Evolutionary conservation across 1,140 invertebrate species (phyloP).

Genomic region (Thaumatotibia leucotreta): DNA sequence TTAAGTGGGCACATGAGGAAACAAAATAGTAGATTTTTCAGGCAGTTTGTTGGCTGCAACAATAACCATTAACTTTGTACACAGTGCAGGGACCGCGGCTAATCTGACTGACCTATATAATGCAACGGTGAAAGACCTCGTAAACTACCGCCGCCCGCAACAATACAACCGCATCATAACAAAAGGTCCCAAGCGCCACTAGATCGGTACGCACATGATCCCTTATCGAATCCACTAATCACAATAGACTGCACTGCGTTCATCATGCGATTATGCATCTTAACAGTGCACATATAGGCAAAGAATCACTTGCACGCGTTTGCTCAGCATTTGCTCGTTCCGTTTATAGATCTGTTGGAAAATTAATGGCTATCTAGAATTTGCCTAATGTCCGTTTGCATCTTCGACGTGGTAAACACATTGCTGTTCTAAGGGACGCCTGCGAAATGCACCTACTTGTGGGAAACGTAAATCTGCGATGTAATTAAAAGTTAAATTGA

Average conservation of each 20-base stretch:
- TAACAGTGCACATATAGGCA: neutral
- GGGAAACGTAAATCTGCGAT: too few species aligned
- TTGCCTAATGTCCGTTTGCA: neutral
- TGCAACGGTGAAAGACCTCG: constrained; percentile 71
- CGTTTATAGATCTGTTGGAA: constrained; percentile 4
- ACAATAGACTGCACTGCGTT: constrained; percentile 6
- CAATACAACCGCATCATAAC: constrained; percentile 29
- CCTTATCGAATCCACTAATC: neutral
- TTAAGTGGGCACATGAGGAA: neutral
- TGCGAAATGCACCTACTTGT: too few species aligned
- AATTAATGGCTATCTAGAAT: constrained; percentile 8
- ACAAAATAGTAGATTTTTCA: too few species aligned
- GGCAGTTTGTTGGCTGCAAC: neutral
- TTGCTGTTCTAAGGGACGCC: too few species aligned
- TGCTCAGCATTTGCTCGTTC: neutral
- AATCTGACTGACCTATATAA: constrained; percentile 74
- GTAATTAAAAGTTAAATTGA: too few species aligned
- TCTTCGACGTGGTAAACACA: neutral
- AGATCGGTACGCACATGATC: neutral
- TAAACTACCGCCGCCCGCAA: constrained; percentile 67
- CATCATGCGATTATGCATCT: constrained; percentile 5
- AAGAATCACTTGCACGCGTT: neutral
- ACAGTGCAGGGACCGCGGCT: constrained; percentile 46
- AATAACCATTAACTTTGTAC: neutral
- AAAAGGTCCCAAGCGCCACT: neutral